Conservation (phyloP, 35 echinoderm and acorn worm genomes). For the Heliocidaris tuberculata region DNA sequence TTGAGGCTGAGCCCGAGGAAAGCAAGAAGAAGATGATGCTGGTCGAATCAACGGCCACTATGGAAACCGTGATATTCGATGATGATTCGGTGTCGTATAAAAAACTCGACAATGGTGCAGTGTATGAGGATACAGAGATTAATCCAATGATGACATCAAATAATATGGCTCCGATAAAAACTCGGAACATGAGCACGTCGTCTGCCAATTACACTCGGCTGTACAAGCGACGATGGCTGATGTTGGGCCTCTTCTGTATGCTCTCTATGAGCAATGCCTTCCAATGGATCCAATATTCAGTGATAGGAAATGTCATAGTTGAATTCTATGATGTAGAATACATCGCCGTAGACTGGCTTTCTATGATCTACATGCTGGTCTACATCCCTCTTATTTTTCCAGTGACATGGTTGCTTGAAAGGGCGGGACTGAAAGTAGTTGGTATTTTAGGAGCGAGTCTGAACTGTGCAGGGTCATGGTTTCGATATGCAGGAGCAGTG, state of each 20-base stretch:
- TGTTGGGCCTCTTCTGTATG: conserved; percentile 76
- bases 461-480: conserved; percentile 87
- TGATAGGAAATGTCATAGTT: conserved; percentile 76
- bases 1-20: neutral
- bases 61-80: neutral
- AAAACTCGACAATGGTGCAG: neutral
- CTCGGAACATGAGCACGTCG: conserved; percentile 1
- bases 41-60: neutral
- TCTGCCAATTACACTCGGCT: conserved; percentile 47
- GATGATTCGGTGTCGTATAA: neutral
- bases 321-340: conserved; percentile 83
- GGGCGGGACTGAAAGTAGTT: conserved; percentile 79
- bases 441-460: conserved; percentile 78
- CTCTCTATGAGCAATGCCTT: conserved; percentile 88
- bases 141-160: neutral
- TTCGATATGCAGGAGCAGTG: conserved; percentile 74
- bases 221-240: conserved; percentile 87
- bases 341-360: conserved; percentile 79
- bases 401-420: conserved; percentile 81
- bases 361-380: conserved; percentile 92
- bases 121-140: neutral
- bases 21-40: neutral
- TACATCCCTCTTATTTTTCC: conserved; percentile 92
- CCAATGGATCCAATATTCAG: conserved; percentile 92
- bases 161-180: neutral